Conservation (phyloP, 2,888 invertebrate genomes). For the Desoria tigrina region DNA sequence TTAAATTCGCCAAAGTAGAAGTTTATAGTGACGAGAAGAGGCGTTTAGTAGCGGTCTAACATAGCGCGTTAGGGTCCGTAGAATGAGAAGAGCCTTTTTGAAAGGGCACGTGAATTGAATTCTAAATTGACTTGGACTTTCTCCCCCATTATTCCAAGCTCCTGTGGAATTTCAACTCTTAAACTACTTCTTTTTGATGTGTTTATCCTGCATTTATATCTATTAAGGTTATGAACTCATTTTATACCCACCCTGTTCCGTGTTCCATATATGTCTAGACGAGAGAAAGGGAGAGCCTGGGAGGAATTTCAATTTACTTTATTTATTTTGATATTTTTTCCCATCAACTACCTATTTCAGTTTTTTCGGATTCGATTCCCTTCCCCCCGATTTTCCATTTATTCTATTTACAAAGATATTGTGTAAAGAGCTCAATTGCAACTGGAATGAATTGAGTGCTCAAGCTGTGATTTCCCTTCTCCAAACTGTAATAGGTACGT, state of each 20-base stretch:
- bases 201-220: slow-evolving; percentile 27
- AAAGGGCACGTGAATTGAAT: slow-evolving; percentile 11
- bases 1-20: too few species aligned
- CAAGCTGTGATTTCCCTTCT: too few species aligned
- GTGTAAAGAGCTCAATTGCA: too few species aligned
- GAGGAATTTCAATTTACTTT: background rate
- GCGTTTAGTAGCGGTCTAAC: too few species aligned
- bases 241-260: background rate
- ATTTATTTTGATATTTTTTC: slow-evolving; percentile 2
- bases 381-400: too few species aligned
- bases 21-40: too few species aligned
- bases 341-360: background rate
- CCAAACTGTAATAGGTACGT: slow-evolving; percentile 46
- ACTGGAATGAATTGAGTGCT: too few species aligned
- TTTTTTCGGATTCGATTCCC: background rate
- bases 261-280: too few species aligned
- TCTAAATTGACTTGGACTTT: slow-evolving; percentile 1
- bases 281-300: background rate
- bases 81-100: too few species aligned
- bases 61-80: too few species aligned
- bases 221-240: slow-evolving; percentile 19
- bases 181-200: slow-evolving; percentile 17
- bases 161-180: slow-evolving; percentile 13
- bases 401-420: too few species aligned
- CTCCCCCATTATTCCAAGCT: slow-evolving; percentile 10